Conservation (phyloP, 2,113 vertebrate species). For the Nipponia nippon region DNA sequence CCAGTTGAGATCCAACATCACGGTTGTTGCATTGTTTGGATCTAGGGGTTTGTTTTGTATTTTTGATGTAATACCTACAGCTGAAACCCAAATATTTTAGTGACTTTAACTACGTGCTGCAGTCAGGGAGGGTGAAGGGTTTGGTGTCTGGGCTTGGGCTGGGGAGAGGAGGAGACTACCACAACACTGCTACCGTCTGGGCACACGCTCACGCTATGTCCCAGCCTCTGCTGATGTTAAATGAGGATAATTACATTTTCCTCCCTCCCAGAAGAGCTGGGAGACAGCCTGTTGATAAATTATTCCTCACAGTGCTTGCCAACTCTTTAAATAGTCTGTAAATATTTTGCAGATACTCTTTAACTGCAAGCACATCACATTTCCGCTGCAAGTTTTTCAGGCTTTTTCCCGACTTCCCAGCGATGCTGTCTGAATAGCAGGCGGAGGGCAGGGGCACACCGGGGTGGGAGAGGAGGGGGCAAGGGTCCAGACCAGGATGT, state of each 20-base stretch:
- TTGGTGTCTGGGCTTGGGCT: neutral
- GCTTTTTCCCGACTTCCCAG: neutral
- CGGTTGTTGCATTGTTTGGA: neutral
- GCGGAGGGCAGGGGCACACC: neutral
- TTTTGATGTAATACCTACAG: neutral
- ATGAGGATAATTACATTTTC: neutral
- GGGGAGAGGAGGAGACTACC: neutral
- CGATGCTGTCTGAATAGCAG: neutral
- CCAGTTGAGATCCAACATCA: neutral
- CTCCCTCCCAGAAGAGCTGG: neutral
- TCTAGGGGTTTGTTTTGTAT: neutral
- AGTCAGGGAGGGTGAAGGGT: neutral
- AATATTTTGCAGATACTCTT: neutral
- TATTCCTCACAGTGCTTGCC: neutral
- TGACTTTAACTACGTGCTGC: neutral
- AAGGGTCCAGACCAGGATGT: neutral
- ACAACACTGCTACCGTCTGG: neutral
- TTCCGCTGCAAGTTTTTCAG: neutral
- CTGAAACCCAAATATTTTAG: neutral
- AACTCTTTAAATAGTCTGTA: neutral
- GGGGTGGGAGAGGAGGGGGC: neutral
- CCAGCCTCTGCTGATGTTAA: neutral
- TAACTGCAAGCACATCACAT: neutral
- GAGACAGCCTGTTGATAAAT: neutral
- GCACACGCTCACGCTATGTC: accelerated